Evolutionary conservation across 2,113 vertebrate species (phyloP).

Genomic region (Casuarius casuarius): DNA sequence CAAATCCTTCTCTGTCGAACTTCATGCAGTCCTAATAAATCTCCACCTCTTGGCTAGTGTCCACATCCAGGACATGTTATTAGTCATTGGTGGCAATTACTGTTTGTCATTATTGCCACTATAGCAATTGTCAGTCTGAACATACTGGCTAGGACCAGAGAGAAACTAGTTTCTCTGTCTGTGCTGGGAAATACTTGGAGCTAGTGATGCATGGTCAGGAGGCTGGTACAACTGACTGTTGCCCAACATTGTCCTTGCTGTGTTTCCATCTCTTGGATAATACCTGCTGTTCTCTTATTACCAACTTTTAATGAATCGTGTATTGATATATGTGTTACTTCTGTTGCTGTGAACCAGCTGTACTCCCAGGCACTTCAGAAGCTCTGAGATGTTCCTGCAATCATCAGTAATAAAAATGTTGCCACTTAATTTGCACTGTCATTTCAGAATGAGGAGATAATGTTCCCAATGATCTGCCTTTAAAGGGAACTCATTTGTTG

Average conservation of each 20-base stretch:
- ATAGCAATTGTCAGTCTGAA: neutral
- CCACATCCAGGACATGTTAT: neutral
- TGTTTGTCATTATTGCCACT: neutral
- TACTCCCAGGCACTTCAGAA: neutral
- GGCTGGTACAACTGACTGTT: neutral
- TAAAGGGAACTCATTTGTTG: conserved; percentile 17
- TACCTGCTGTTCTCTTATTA: neutral
- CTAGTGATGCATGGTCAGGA: neutral
- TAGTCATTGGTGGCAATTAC: conserved; percentile 22
- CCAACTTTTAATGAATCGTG: neutral
- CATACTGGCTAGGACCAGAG: neutral
- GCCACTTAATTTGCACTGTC: conserved; percentile 17
- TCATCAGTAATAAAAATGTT: neutral
- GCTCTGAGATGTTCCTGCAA: conserved; percentile 4
- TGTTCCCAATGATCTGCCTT: neutral
- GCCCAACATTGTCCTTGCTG: rapidly evolving
- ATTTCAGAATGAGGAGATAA: neutral
- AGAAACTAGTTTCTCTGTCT: neutral
- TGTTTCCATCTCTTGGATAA: neutral
- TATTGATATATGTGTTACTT: neutral
- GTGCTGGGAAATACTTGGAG: neutral
- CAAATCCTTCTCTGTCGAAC: neutral
- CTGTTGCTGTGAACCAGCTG: neutral
- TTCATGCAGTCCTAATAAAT: conserved; percentile 15
- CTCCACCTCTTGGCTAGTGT: neutral